These are phyloP conservation scores for Philonicus albiceps DNA, from an alignment of 2,888 invertebrate species.

Conservation along the genomic window DNA sequence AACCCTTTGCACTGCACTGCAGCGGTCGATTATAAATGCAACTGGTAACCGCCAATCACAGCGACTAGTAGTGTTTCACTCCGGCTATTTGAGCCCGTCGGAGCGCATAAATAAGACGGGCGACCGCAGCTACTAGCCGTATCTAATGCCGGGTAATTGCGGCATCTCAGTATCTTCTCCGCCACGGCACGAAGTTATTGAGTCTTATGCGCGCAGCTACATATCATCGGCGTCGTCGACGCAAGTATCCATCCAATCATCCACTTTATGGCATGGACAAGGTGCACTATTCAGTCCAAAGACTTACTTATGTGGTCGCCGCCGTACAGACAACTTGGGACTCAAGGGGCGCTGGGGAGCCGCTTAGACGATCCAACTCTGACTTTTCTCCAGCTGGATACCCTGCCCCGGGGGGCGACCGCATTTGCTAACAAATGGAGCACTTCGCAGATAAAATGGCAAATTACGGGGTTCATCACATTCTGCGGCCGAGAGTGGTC, in stretches of 20 bases:
- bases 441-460: conserved; percentile 17
- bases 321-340: not conserved
- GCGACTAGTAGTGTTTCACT: not conserved
- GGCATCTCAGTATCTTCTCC: conserved; percentile 3
- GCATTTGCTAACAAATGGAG: conserved; percentile 7
- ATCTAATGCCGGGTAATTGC: conserved; percentile 23
- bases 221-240: not conserved
- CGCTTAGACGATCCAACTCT: not conserved
- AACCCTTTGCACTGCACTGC: not conserved
- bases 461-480: conserved; percentile 26
- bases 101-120: conserved; percentile 18
- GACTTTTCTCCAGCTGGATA: not conserved
- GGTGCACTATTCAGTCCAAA: conserved; percentile 27
- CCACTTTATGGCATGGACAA: conserved; percentile 29
- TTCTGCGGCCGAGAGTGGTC: not conserved
- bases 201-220: conserved; percentile 15
- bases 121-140: conserved; percentile 20
- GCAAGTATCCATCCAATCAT: conserved; percentile 14
- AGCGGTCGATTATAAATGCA: not conserved
- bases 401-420: not conserved
- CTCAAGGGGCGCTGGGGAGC: not conserved
- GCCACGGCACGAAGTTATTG: not conserved
- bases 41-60: conserved; percentile 4
- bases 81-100: not conserved
- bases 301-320: conserved; percentile 24